These are phyloP conservation scores for Drosophila pseudotakahashii DNA, from an alignment of 2,888 invertebrate genomes.

Conservation along the genomic window DNA sequence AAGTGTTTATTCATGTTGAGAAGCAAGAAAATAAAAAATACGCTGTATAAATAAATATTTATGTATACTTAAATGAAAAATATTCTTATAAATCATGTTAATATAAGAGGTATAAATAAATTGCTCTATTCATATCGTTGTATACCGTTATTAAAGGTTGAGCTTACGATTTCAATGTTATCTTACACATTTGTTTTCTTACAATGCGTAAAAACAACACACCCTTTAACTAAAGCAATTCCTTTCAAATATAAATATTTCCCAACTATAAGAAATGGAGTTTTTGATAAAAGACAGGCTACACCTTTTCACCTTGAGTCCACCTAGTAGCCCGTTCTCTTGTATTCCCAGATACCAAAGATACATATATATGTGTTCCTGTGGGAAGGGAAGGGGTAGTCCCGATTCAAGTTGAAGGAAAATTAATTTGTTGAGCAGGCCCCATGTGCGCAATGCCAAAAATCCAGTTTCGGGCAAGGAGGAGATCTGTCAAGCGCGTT, in stretches of 20 bases:
- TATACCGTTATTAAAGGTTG: too few species aligned
- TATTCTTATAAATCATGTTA: too few species aligned
- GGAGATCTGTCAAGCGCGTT: constrained; percentile 63
- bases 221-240: not conserved
- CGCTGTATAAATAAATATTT: too few species aligned
- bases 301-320: not conserved
- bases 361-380: not conserved
- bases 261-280: not conserved
- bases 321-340: not conserved
- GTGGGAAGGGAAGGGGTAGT: constrained; percentile 4
- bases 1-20: too few species aligned
- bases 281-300: too few species aligned
- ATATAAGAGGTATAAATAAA: too few species aligned
- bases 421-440: constrained; percentile 54
- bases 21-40: too few species aligned
- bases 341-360: not conserved
- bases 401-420: constrained; percentile 62
- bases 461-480: constrained; percentile 37
- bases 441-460: constrained; percentile 1
- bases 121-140: too few species aligned
- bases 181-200: not conserved
- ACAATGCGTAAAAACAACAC: not conserved
- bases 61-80: too few species aligned
- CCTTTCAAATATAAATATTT: not conserved
- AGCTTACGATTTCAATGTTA: too few species aligned